These are phyloP conservation scores for Tipula vernalis DNA, from an alignment of 2,888 invertebrate genomes.

Conservation along the genomic window DNA sequence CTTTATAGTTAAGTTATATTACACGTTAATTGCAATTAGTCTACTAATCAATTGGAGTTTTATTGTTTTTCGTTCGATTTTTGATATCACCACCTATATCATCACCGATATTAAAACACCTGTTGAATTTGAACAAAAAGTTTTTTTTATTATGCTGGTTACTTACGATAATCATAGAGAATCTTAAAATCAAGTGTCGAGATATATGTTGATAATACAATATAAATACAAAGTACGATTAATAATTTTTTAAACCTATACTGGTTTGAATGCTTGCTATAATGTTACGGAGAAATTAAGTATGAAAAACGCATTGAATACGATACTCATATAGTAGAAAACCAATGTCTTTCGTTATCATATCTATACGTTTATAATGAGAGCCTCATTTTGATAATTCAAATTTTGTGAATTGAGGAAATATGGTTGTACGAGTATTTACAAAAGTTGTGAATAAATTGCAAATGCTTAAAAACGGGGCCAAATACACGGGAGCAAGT, in stretches of 20 bases:
- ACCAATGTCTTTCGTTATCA: too few relatives aligned
- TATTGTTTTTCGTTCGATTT: neutral
- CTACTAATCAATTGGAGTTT: neutral
- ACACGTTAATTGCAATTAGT: neutral
- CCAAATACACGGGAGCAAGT: too few relatives aligned
- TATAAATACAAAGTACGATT: neutral
- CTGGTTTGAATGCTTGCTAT: too few relatives aligned
- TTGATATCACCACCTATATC: neutral
- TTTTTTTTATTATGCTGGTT: neutral
- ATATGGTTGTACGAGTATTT: too few relatives aligned
- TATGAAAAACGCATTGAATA: too few relatives aligned
- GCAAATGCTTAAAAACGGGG: too few relatives aligned
- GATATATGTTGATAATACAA: neutral
- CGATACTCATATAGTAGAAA: too few relatives aligned
- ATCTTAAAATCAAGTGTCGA: neutral
- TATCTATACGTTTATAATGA: too few relatives aligned
- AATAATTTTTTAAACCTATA: neutral
- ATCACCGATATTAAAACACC: neutral
- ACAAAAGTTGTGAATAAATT: too few relatives aligned
- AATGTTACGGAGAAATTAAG: too few relatives aligned
- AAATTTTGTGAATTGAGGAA: too few relatives aligned
- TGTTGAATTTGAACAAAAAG: neutral
- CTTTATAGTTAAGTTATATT: neutral
- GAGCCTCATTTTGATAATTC: too few relatives aligned
- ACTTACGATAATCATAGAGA: neutral